Percentiles rank a stretch among this genome's conserved stretches.
phyloP scores from a whole-genome alignment of 2,888 invertebrate species.

The Luperina testacea region DNA sequence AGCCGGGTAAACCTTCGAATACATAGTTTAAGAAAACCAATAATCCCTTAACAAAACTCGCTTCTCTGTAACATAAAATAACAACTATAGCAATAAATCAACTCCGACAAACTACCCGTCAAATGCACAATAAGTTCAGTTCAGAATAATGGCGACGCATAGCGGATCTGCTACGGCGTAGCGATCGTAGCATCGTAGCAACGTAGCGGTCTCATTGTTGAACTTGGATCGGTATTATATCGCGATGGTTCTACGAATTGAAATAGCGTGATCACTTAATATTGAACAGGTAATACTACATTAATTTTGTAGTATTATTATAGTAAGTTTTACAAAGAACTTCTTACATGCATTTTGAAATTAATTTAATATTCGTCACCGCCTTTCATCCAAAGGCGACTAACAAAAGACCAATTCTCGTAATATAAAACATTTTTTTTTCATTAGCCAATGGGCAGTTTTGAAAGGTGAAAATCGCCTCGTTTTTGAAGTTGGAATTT shows the following conservation, averaged over 20 bases:
- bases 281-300: slow-evolving; percentile 15
- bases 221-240: slow-evolving; percentile 25
- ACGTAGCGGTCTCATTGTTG: slow-evolving; percentile 45
- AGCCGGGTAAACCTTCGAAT: background rate
- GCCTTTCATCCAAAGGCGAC: too few relatives aligned
- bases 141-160: slow-evolving; percentile 47
- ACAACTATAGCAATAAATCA: slow-evolving; percentile 41
- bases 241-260: background rate
- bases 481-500: too few relatives aligned
- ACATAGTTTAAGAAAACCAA: background rate
- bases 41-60: background rate
- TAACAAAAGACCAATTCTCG: background rate
- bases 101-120: slow-evolving; percentile 49
- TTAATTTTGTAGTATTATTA: background rate
- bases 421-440: too few relatives aligned
- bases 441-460: too few relatives aligned
- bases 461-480: too few relatives aligned
- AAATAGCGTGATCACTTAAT: slow-evolving; percentile 14
- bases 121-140: slow-evolving; percentile 45
- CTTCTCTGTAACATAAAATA: background rate
- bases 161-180: slow-evolving; percentile 51
- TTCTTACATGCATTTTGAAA: background rate
- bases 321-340: background rate
- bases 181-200: slow-evolving; percentile 42
- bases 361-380: background rate